Percentiles rank a stretch among this genome's conserved stretches.
Conservation (phyloP, 2,797 vertebrate genomes). For the Argentina silus region DNA sequence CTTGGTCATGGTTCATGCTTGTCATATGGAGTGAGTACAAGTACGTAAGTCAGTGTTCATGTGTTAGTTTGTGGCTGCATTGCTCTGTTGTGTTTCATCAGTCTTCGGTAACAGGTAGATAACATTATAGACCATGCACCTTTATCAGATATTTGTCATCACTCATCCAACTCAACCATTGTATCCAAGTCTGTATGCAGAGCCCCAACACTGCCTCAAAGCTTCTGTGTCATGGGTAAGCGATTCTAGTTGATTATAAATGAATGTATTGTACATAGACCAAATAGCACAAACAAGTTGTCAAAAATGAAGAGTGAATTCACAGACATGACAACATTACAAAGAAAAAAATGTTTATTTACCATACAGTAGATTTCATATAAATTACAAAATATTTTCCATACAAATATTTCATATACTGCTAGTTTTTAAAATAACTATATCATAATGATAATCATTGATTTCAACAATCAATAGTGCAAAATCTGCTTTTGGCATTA, state of each 20-base stretch:
- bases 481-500: constrained; percentile 18
- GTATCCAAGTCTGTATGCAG: neutral
- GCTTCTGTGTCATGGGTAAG: neutral
- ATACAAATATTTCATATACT: neutral
- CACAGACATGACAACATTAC: neutral
- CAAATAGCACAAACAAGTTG: neutral
- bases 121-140: too few species aligned
- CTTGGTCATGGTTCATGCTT: constrained; percentile 27
- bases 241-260: neutral
- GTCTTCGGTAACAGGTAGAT: too few species aligned
- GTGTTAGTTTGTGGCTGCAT: neutral
- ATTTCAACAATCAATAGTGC: constrained; percentile 37
- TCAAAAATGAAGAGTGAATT: neutral
- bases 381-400: neutral
- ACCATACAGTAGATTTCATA: neutral
- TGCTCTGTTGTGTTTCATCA: too few species aligned
- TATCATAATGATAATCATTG: neutral
- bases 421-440: neutral
- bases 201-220: neutral
- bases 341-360: neutral
- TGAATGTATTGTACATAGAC: neutral
- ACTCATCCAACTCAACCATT: neutral
- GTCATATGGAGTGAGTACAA: constrained; percentile 33
- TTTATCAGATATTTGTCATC: neutral
- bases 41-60: constrained; percentile 29